A percentile compares a stretch with the other conserved stretches of the same genome.
phyloP scores from a whole-genome alignment of 2,888 invertebrate genomes.

The Coremacera marginata region DNA sequence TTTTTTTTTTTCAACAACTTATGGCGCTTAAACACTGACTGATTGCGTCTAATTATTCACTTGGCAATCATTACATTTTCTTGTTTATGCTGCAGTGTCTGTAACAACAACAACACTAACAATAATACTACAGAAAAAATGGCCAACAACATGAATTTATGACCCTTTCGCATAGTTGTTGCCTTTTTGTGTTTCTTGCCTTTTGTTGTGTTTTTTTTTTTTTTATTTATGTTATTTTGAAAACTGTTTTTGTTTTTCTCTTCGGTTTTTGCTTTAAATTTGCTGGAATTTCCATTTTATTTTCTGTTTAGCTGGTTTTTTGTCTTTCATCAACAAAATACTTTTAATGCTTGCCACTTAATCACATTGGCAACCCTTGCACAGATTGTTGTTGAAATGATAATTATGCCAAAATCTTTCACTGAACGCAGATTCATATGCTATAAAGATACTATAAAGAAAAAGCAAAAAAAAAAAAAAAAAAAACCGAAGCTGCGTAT shows the following conservation, averaged over 20 bases:
- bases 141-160: slow-evolving; percentile 17
- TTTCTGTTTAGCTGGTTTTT: slow-evolving; percentile 9
- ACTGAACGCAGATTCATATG: not conserved
- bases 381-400: slow-evolving; percentile 9
- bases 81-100: slow-evolving; percentile 7
- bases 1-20: slow-evolving; percentile 53
- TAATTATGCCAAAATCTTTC: slow-evolving; percentile 14
- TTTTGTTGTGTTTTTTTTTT: not conserved
- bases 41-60: slow-evolving; percentile 66
- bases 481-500: too few species aligned
- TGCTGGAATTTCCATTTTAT: slow-evolving; percentile 5
- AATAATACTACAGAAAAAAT: slow-evolving; percentile 10
- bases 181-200: not conserved
- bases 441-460: too few species aligned
- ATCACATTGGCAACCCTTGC: slow-evolving; percentile 1
- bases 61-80: slow-evolving; percentile 37
- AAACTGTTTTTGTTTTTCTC: not conserved
- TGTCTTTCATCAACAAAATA: not conserved
- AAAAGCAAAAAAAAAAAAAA: too few species aligned
- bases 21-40: slow-evolving; percentile 63
- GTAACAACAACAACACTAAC: not conserved
- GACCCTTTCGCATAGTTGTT: slow-evolving; percentile 1
- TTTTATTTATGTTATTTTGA: not conserved
- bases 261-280: not conserved
- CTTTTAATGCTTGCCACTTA: not conserved